A percentile compares a stretch with the other conserved stretches of the same genome.
Conservation (phyloP, 2,113 vertebrate species). For the Channa maculata region DNA sequence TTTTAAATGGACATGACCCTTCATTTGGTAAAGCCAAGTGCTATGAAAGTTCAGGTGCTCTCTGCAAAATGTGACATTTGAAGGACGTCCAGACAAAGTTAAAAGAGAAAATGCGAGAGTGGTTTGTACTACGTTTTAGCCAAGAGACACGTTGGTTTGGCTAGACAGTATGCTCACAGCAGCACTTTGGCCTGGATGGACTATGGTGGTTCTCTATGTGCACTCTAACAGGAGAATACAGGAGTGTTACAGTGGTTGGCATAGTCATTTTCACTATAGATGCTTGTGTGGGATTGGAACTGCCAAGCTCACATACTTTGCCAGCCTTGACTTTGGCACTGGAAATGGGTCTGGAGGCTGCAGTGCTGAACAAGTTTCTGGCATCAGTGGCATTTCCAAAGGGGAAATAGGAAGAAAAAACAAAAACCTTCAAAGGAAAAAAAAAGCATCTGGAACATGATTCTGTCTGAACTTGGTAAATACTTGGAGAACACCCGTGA, state of each 20-base stretch:
- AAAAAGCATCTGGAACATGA: constrained; percentile 19
- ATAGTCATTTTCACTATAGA: constrained; percentile 47
- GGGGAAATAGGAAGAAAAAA: constrained; percentile 5
- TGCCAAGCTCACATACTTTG: constrained; percentile 53
- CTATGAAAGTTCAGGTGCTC: constrained; percentile 17
- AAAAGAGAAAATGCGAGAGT: constrained; percentile 15
- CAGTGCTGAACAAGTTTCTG: constrained; percentile 66
- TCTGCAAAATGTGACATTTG: constrained; percentile 15
- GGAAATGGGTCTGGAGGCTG: constrained; percentile 57
- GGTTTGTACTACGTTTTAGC: constrained; percentile 25
- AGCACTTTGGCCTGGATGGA: constrained; percentile 47
- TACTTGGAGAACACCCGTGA: no score
- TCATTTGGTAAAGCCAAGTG: constrained; percentile 19
- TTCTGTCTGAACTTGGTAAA: neutral
- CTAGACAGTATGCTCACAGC: constrained; percentile 24
- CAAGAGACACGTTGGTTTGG: constrained; percentile 40
- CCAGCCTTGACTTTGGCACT: constrained; percentile 62
- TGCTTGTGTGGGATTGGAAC: constrained; percentile 41
- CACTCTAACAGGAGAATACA: constrained; percentile 42
- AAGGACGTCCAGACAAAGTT: constrained; percentile 1
- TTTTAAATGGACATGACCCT: constrained; percentile 10
- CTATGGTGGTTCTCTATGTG: constrained; percentile 39
- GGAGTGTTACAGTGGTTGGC: constrained; percentile 64
- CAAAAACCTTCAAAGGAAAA: neutral
- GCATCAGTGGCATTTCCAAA: constrained; percentile 44